Evolutionary conservation across 2,113 vertebrate genomes (phyloP), one percentile per base, ranked within the genome.

Genomic region (Myocastor coypus): DNA sequence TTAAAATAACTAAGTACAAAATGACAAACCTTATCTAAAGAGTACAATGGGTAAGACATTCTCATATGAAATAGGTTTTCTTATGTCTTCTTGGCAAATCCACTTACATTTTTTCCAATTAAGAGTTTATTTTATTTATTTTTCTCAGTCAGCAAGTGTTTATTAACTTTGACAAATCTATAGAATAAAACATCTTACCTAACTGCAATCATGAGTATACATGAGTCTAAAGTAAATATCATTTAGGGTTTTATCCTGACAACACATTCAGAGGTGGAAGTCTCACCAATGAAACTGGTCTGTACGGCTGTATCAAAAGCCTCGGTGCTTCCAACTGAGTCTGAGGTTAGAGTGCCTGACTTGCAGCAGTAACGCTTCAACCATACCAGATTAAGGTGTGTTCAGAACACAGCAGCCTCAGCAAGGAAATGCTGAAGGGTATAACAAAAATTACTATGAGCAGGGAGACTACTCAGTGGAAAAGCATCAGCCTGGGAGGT

Each of bases 201-300:
- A 91, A 86, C 52, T n/a, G 32, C 42, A 71, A 91, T 17, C 82
- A 17, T 96, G 32, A 91, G 68, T 87, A 94, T 77, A 32, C 61
- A 89, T 37, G 30, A 94, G 3, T 89, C 69, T 91, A 96, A 94
- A 55, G 63, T 83, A 88, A 93, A 5, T 94, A 42, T 91, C 5
- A 92, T 69, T 83, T 64, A 87, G 24, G 46, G 75, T 78, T 96
- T 85, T 87, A 86, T 42, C 19, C 89, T 40, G 78, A 32, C 24
- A 95, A 91, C 83, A 88, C 50, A 92, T 69, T 88, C 52, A 95
- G 75, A 94, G 66, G 14, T 2, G 83, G 34, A 77, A 96, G 42
- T 40, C 42, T 88, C 71, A 91, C 40, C 77, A 94, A 26, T 50
- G 32, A 71, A 87, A 77, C 28, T 37, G 82, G 28, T 89, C 26